Conservation (phyloP, 2,113 vertebrate genomes). For the Acanthisitta chloris region DNA sequence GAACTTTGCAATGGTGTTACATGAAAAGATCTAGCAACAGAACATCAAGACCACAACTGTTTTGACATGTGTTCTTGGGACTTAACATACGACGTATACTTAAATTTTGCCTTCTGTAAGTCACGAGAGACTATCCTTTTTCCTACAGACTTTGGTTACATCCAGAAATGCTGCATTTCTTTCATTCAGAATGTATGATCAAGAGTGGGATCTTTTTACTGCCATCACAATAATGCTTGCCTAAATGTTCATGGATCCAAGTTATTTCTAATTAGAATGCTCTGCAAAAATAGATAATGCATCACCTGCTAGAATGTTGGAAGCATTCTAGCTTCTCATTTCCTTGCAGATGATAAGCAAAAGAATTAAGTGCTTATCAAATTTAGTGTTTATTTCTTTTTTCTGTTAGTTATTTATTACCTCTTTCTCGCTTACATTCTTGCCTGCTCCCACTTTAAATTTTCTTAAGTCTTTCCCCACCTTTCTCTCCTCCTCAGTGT, state of each 20-base stretch:
- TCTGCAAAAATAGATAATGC: not conserved
- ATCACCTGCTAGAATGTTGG: no score
- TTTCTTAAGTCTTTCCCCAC: not conserved
- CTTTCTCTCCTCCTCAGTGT: not conserved
- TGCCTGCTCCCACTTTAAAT: not conserved
- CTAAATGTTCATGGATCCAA: not conserved
- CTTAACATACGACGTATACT: not conserved
- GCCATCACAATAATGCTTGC: no score
- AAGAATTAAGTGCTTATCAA: not conserved
- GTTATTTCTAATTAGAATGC: constrained; percentile 8
- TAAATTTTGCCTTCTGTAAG: not conserved
- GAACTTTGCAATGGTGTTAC: not conserved
- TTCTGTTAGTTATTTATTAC: not conserved
- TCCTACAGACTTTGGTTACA: not conserved
- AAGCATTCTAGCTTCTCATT: not conserved
- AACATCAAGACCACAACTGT: not conserved
- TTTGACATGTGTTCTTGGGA: not conserved
- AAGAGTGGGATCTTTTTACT: not conserved
- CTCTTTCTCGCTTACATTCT: not conserved
- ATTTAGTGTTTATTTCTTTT: not conserved
- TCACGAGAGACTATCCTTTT: not conserved
- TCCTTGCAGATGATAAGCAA: not conserved
- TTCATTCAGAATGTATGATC: not conserved
- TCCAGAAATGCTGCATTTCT: not conserved
- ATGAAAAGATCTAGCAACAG: not conserved